These are phyloP conservation scores for Catharus ustulatus DNA, from an alignment of 2,797 vertebrate species.

Conservation along the genomic window DNA sequence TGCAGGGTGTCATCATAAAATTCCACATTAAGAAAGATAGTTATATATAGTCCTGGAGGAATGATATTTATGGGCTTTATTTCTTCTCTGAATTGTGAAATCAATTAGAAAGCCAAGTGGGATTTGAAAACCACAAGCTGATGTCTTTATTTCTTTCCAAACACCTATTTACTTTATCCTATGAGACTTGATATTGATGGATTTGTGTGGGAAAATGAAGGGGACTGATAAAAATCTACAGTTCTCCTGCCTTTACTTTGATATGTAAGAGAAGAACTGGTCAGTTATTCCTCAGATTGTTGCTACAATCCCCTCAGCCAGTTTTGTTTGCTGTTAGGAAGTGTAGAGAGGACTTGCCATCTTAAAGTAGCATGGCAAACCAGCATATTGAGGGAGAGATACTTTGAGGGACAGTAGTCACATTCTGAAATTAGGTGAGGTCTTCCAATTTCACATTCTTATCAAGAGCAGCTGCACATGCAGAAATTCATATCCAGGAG, in stretches of 20 bases:
- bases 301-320: neutral
- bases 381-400: neutral
- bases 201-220: neutral
- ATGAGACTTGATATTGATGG: neutral
- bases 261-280: neutral
- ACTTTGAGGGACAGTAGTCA: neutral
- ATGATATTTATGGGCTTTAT: neutral
- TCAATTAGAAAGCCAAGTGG: neutral
- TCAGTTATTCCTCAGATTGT: neutral
- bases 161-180: neutral
- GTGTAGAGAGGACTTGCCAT: neutral
- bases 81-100: constrained; percentile 16
- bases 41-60: neutral
- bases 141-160: neutral
- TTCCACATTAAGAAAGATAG: neutral
- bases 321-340: neutral
- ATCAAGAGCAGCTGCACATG: neutral
- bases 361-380: neutral
- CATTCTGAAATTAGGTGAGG: neutral
- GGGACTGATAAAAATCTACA: neutral
- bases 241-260: neutral
- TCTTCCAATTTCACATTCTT: neutral
- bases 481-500: neutral
- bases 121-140: constrained; percentile 3
- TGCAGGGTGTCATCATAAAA: neutral